phyloP scores from a whole-genome alignment of 2,797 vertebrate species.

The Sciaenops ocellatus region DNA sequence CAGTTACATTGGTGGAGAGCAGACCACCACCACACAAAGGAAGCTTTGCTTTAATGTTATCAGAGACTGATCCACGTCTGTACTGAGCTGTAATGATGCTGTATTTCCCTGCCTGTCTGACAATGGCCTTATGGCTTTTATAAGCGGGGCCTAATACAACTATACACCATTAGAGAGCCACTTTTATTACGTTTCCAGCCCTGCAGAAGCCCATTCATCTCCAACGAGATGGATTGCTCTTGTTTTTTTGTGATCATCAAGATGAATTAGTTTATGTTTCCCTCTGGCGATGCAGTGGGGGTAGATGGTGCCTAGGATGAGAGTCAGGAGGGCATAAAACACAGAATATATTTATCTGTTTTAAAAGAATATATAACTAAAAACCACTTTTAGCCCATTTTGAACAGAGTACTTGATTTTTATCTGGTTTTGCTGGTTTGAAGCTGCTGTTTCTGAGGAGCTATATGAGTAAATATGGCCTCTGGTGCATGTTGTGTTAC shows the following conservation, averaged over 20 bases:
- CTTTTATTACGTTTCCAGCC: conserved; percentile 80
- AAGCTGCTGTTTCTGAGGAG: conserved; percentile 11
- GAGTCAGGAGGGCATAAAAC: neutral
- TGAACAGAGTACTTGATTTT: neutral
- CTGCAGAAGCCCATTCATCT: conserved; percentile 74
- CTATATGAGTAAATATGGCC: neutral
- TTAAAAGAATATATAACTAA: neutral
- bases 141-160: conserved; percentile 72
- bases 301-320: conserved; percentile 19
- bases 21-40: conserved; percentile 88
- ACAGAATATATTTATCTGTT: conserved; percentile 7
- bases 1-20: conserved; percentile 87
- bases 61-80: conserved; percentile 83
- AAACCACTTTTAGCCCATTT: conserved; percentile 6
- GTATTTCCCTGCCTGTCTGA: conserved; percentile 54
- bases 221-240: conserved; percentile 66
- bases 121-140: conserved; percentile 73
- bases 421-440: neutral
- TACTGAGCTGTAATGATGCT: conserved; percentile 67
- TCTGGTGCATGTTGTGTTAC: neutral
- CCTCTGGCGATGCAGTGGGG: conserved; percentile 33
- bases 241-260: conserved; percentile 64
- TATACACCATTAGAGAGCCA: conserved; percentile 70
- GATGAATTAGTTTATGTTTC: conserved; percentile 67
- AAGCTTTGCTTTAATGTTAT: conserved; percentile 92